Conservation (phyloP, 2,113 vertebrate genomes). For the Zosterops pallidus region DNA sequence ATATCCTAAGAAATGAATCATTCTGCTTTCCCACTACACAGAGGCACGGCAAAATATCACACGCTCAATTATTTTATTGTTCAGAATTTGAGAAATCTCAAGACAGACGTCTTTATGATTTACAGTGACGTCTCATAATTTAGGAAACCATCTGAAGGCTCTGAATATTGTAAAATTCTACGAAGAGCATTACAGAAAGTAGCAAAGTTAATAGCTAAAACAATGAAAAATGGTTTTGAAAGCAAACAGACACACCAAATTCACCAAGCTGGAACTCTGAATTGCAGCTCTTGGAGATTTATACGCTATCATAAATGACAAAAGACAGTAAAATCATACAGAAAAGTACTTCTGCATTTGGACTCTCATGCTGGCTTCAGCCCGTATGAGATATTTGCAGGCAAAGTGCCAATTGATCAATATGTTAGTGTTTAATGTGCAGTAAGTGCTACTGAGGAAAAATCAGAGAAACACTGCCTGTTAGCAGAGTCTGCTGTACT, state of each 20-base stretch:
- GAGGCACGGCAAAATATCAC: neutral
- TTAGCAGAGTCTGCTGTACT: neutral
- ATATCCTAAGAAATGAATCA: neutral
- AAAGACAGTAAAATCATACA: neutral
- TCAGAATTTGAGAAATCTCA: neutral
- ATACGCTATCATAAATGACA: neutral
- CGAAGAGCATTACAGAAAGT: neutral
- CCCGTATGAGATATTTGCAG: neutral
- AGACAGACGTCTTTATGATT: neutral
- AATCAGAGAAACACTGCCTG: neutral
- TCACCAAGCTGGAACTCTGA: neutral
- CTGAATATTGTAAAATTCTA: neutral
- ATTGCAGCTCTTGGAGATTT: neutral
- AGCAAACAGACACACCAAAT: neutral
- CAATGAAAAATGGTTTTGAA: neutral
- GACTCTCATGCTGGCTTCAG: neutral
- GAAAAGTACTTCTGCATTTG: neutral
- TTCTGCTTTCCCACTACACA: neutral
- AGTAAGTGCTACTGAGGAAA: conserved; percentile 27
- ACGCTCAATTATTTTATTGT: neutral
- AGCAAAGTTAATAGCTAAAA: neutral
- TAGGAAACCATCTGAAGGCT: neutral
- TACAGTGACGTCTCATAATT: neutral
- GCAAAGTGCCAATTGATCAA: neutral
- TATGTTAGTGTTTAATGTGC: conserved; percentile 33